A percentile compares a stretch with the other conserved stretches of the same genome.
Evolutionary conservation across 1,140 invertebrate species (phyloP).

Genomic region (Ooceraea biroi): DNA sequence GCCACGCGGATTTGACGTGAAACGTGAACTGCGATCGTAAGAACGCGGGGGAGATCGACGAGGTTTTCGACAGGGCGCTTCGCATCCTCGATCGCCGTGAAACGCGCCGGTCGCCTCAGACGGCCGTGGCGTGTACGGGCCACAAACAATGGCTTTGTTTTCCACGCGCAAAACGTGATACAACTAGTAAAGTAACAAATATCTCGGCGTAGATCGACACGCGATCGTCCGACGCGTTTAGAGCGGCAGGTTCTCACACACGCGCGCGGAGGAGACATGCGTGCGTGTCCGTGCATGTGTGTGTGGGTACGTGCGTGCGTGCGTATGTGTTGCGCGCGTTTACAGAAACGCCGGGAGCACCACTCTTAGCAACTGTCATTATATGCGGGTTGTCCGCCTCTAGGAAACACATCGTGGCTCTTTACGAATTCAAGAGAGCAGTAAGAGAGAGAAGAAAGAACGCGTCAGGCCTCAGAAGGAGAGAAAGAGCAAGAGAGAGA

Average conservation of each 20-base stretch:
- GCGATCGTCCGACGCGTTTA: constrained; percentile 79
- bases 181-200: constrained; percentile 85
- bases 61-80: constrained; percentile 69
- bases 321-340: constrained; percentile 38
- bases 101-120: constrained; percentile 54
- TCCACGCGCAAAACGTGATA: constrained; percentile 82
- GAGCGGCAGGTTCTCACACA: constrained; percentile 53
- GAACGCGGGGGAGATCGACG: constrained; percentile 41
- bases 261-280: constrained; percentile 28
- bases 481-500: constrained; percentile 24
- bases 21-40: too few relatives aligned
- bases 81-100: constrained; percentile 77
- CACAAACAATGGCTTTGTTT: constrained; percentile 84
- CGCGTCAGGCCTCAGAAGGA: not conserved
- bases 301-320: constrained; percentile 38
- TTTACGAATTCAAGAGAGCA: constrained; percentile 77
- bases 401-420: constrained; percentile 57
- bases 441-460: constrained; percentile 21
- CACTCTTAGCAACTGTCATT: constrained; percentile 67
- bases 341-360: constrained; percentile 41
- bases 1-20: too few relatives aligned
- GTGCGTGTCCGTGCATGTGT: constrained; percentile 49
- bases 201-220: constrained; percentile 84
- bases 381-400: constrained; percentile 73
- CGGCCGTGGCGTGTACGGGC: constrained; percentile 74